A percentile compares a stretch with the other conserved stretches of the same genome.
phyloP scores from a whole-genome alignment of 2,888 invertebrate genomes.

The Candidula unifasciata region DNA sequence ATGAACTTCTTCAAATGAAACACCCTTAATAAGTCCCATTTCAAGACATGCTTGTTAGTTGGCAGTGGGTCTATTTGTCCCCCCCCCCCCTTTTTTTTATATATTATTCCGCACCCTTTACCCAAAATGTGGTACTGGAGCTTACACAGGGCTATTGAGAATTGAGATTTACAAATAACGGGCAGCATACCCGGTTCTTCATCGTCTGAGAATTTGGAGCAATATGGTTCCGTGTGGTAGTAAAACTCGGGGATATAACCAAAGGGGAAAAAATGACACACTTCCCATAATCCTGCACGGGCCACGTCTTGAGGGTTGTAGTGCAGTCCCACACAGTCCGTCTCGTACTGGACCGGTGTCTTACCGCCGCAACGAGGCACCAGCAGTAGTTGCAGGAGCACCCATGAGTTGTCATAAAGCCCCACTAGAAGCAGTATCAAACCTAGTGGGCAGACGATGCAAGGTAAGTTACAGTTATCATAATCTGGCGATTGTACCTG shows the following conservation, averaged over 20 bases:
- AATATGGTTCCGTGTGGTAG: constrained; percentile 29
- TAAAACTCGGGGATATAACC: background rate
- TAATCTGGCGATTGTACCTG: no score
- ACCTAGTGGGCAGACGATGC: background rate
- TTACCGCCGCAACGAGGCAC: background rate
- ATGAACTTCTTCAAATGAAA: no score
- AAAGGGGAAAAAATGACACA: constrained; percentile 22
- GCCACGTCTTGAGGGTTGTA: constrained; percentile 4
- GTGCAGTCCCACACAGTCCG: background rate
- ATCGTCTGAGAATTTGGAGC: constrained; percentile 18
- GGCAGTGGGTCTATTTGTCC: no score
- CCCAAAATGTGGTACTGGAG: no score
- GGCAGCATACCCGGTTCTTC: background rate
- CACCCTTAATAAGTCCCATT: no score
- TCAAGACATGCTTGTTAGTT: no score
- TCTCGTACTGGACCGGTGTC: background rate
- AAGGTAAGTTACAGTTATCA: no score
- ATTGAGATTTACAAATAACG: background rate
- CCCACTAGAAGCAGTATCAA: background rate
- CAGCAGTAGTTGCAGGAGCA: background rate
- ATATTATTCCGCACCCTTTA: no score
- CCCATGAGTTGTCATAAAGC: constrained; percentile 19
- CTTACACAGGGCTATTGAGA: no score
- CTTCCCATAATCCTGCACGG: constrained; percentile 14
- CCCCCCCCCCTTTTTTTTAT: no score